These are phyloP conservation scores for Alces alces DNA, from an alignment of 2,113 vertebrate species.

Conservation along the genomic window DNA sequence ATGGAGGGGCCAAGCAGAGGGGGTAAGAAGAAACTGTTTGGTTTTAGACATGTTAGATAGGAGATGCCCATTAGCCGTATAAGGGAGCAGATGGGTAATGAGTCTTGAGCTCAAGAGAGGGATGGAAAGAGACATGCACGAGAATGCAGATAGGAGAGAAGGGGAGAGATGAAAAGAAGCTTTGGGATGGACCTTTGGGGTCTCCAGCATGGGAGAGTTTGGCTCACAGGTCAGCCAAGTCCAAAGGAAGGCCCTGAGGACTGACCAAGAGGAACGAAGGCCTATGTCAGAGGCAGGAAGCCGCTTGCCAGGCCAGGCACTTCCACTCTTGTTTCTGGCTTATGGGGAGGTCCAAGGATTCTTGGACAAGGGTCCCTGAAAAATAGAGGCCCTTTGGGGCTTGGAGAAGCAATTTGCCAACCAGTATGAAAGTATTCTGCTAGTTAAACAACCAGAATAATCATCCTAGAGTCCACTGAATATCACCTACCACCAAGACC, in stretches of 20 bases:
- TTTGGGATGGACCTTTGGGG: neutral
- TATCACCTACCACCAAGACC: neutral
- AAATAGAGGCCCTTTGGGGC: neutral
- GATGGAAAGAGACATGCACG: fast-evolving
- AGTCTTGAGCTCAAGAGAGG: neutral
- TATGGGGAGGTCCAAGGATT: neutral
- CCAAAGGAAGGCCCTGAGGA: neutral
- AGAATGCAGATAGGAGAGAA: neutral
- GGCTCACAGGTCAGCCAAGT: neutral
- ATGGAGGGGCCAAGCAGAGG: neutral
- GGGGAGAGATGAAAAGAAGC: too few species aligned
- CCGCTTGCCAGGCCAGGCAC: neutral
- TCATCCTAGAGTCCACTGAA: neutral
- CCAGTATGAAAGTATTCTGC: too few species aligned
- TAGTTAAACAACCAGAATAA: neutral
- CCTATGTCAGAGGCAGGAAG: neutral
- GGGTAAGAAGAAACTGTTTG: fast-evolving
- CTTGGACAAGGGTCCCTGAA: neutral
- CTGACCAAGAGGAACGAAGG: fast-evolving
- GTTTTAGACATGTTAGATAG: neutral
- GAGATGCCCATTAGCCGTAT: fast-evolving
- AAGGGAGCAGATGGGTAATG: fast-evolving
- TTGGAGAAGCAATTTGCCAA: neutral
- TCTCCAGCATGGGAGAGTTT: neutral
- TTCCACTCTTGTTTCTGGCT: neutral